Conservation (phyloP, 1,140 invertebrate genomes). For the Marisa cornuarietis region DNA sequence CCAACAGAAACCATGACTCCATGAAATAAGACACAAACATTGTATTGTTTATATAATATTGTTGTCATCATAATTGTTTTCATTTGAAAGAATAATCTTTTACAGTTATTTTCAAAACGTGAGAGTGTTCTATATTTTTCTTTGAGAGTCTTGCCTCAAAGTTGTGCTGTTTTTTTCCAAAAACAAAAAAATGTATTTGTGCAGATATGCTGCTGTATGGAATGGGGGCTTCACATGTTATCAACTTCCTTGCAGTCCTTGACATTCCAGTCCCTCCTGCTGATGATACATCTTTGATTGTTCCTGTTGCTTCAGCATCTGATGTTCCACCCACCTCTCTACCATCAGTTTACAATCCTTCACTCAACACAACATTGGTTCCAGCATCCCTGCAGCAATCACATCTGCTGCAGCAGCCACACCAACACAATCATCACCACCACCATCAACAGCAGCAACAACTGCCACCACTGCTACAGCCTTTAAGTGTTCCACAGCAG, state of each 20-base stretch:
- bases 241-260: slow-evolving; percentile 11
- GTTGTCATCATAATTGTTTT: no score
- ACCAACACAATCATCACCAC: neutral
- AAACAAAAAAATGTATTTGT: neutral
- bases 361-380: neutral
- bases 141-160: no score
- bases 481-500: slow-evolving; percentile 1
- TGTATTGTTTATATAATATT: no score
- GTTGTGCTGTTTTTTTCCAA: no score
- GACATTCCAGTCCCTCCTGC: slow-evolving; percentile 1
- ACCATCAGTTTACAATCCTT: slow-evolving; percentile 7
- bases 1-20: no score
- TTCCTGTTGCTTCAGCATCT: neutral
- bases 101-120: no score
- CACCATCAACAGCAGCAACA: slow-evolving; percentile 10
- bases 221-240: slow-evolving; percentile 4
- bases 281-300: slow-evolving; percentile 7
- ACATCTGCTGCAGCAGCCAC: neutral
- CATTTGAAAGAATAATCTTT: no score
- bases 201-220: slow-evolving; percentile 12
- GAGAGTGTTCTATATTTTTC: no score
- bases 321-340: neutral
- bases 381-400: neutral
- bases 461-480: neutral
- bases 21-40: no score